A percentile compares a stretch with the other conserved stretches of the same genome.
Evolutionary conservation across 1,140 invertebrate genomes (phyloP).

Genomic region (Ooceraea biroi): DNA sequence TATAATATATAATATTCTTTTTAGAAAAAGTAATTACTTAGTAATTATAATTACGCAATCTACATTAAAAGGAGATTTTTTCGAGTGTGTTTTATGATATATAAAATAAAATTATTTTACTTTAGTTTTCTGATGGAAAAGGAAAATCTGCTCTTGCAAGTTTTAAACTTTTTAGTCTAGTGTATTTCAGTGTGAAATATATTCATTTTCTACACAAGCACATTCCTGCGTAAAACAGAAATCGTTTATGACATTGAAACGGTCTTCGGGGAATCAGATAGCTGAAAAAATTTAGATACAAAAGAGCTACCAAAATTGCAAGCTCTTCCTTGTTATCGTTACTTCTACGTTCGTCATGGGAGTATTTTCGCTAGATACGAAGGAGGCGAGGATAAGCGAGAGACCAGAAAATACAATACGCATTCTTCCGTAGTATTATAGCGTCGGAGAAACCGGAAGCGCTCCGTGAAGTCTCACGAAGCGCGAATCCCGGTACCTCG

Average conservation of each 20-base stretch:
- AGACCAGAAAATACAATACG: slow-evolving; percentile 40
- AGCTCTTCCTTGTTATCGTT: slow-evolving; percentile 58
- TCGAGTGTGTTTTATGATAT: no score
- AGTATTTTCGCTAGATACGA: slow-evolving; percentile 29
- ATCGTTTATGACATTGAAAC: slow-evolving; percentile 39
- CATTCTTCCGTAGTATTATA: slow-evolving; percentile 12
- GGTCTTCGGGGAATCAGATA: slow-evolving; percentile 57
- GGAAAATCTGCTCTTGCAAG: not conserved
- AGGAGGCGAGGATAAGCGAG: slow-evolving; percentile 38
- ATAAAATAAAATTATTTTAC: not conserved
- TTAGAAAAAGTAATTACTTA: no score
- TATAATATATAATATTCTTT: no score
- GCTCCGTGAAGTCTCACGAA: slow-evolving; percentile 51
- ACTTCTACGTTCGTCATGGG: slow-evolving; percentile 31
- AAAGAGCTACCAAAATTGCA: slow-evolving; percentile 16
- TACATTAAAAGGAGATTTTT: no score
- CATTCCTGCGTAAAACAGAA: not conserved
- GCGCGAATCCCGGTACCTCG: slow-evolving; percentile 51
- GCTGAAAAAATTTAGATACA: slow-evolving; percentile 45
- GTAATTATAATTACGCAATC: no score
- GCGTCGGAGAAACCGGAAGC: slow-evolving; percentile 44
- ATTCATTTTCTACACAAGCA: not conserved
- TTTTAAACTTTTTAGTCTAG: no score
- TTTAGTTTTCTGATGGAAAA: not conserved
- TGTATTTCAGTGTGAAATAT: not conserved